Conservation (phyloP, 2,888 invertebrate species). For the Thera obeliscata region DNA sequence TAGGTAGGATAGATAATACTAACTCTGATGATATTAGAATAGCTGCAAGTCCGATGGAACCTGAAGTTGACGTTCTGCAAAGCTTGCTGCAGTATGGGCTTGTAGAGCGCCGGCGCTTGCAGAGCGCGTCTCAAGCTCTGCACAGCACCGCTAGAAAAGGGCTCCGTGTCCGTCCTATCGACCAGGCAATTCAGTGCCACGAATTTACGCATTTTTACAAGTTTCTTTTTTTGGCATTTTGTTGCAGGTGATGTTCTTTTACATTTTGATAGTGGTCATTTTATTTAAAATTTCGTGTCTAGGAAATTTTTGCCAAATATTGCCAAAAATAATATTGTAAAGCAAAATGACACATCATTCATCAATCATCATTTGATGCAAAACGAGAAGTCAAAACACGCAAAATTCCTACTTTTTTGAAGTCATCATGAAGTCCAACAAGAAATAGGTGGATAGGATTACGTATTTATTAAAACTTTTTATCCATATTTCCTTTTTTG, state of each 20-base stretch:
- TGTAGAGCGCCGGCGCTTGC: slow-evolving; percentile 58
- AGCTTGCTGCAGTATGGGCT: slow-evolving; percentile 64
- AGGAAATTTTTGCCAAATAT: background rate
- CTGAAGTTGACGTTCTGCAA: slow-evolving; percentile 65
- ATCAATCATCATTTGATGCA: too few relatives aligned
- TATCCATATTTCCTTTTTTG: too few relatives aligned
- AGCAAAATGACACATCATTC: background rate
- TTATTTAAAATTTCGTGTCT: background rate
- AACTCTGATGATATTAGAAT: slow-evolving; percentile 61
- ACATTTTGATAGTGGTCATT: background rate
- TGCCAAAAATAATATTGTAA: background rate
- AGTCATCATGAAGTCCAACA: too few relatives aligned
- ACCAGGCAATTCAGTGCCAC: slow-evolving; percentile 63
- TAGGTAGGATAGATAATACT: background rate
- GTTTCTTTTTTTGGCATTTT: slow-evolving; percentile 40
- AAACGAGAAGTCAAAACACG: too few relatives aligned
- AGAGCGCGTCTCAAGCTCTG: slow-evolving; percentile 65
- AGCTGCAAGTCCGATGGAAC: slow-evolving; percentile 72
- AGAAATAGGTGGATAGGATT: too few relatives aligned
- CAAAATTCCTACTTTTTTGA: too few relatives aligned
- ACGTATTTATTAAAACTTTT: too few relatives aligned
- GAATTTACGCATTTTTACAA: slow-evolving; percentile 72
- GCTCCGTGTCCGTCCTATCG: slow-evolving; percentile 58
- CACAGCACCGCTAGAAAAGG: slow-evolving; percentile 64
- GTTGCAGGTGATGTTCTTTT: background rate